Evolutionary conservation across 2,797 vertebrate genomes (phyloP).

Genomic region (Atherinosoma microstoma): DNA sequence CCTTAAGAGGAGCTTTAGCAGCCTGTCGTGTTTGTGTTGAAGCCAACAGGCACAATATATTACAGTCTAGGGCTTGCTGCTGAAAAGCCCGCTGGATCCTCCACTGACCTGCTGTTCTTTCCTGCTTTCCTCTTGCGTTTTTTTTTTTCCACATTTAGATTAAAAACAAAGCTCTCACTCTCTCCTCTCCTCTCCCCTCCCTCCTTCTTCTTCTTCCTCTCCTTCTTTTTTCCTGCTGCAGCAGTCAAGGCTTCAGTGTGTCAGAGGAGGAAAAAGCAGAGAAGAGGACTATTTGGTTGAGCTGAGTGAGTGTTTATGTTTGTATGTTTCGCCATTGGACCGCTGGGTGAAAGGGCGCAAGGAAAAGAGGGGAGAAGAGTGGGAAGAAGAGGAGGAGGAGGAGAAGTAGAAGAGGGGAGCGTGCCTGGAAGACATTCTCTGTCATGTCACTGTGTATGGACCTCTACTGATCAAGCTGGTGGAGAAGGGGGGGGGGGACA

Average conservation of each 20-base stretch:
- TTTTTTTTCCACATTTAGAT: conserved; percentile 83
- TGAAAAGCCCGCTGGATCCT: conserved; percentile 89
- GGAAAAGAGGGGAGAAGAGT: conserved; percentile 36
- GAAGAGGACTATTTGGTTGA: conserved; percentile 63
- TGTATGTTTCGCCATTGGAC: conserved; percentile 68
- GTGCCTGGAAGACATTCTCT: conserved; percentile 73
- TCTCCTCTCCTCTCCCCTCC: conserved; percentile 34
- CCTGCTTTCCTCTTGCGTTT: conserved; percentile 82
- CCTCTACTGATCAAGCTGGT: conserved; percentile 74
- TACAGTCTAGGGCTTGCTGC: conserved; percentile 87
- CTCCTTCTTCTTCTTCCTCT: conserved; percentile 25
- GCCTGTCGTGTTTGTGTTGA: conserved; percentile 89
- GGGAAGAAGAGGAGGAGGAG: conserved; percentile 40
- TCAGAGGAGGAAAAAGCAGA: conserved; percentile 65
- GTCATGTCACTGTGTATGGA: conserved; percentile 76
- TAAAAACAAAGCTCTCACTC: conserved; percentile 84
- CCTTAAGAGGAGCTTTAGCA: conserved; percentile 89
- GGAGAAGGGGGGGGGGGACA: conserved; percentile 34
- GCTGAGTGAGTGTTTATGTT: conserved; percentile 70
- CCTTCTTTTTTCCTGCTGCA: conserved; percentile 71
- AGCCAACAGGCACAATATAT: conserved; percentile 91
- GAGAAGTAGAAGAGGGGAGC: conserved; percentile 48
- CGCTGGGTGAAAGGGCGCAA: conserved; percentile 70
- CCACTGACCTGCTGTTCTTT: conserved; percentile 88
- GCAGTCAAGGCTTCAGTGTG: conserved; percentile 73